Conservation (phyloP, 2,797 vertebrate species). For the Pantherophis vulpinus region DNA sequence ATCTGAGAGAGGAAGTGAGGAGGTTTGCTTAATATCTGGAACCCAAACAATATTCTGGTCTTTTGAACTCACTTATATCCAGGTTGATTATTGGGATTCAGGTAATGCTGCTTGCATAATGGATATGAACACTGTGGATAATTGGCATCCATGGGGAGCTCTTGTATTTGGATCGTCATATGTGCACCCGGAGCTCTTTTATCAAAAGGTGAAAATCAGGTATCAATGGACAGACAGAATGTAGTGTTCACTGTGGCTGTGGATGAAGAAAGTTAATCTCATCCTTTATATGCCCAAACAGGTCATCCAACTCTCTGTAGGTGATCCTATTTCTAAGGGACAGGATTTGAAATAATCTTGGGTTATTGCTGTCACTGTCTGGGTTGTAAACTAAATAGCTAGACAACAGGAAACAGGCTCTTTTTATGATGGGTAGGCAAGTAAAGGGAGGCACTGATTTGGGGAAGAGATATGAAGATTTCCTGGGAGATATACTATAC, state of each 20-base stretch:
- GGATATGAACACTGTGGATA: not conserved
- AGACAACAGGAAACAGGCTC: not conserved
- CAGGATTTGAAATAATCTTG: not conserved
- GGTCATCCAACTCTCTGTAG: not conserved
- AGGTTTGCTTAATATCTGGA: not conserved
- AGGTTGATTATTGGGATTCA: not conserved
- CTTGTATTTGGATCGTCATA: not conserved
- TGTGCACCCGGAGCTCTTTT: not conserved
- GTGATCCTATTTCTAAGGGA: not conserved
- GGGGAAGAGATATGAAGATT: not conserved
- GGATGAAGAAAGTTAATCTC: not conserved
- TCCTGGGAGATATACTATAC: not conserved
- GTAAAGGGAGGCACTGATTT: not conserved
- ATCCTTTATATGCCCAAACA: not conserved
- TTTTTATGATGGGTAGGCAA: not conserved
- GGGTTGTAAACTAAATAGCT: not conserved
- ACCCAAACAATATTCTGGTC: not conserved
- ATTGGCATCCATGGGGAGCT: not conserved
- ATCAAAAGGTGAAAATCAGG: not conserved
- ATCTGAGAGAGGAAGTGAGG: not conserved
- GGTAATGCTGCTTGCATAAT: not conserved
- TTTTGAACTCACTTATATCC: not conserved
- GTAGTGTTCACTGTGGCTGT: not conserved
- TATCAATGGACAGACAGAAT: not conserved
- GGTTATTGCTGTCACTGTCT: not conserved